phyloP scores from a whole-genome alignment of 2,113 vertebrate species.

The Rhinogobius similis region DNA sequence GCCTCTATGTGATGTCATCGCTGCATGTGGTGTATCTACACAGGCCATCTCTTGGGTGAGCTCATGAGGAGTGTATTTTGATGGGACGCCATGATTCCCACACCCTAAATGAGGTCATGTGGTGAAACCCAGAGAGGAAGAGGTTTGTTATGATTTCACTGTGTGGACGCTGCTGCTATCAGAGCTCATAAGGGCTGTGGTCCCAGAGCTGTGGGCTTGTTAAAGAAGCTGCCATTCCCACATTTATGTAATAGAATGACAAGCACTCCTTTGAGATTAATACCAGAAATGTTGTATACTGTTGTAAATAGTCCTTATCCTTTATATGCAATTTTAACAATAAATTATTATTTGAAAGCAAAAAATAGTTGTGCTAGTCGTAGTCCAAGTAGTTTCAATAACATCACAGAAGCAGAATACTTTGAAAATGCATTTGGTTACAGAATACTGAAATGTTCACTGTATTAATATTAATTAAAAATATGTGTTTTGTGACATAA shows the following conservation, averaged over 20 bases:
- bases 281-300: background rate
- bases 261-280: slow-evolving; percentile 37
- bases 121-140: slow-evolving; percentile 58
- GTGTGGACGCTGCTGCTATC: slow-evolving; percentile 53
- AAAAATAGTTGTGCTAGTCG: background rate
- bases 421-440: no score
- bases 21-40: slow-evolving; percentile 52
- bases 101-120: slow-evolving; percentile 74
- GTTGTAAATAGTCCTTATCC: no score
- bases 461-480: no score
- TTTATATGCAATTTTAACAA: no score
- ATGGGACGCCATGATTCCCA: slow-evolving; percentile 64
- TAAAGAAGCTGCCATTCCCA: slow-evolving; percentile 46
- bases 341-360: background rate
- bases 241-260: slow-evolving; percentile 42
- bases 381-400: background rate
- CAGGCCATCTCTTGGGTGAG: slow-evolving; percentile 61
- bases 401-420: background rate
- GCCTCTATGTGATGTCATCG: slow-evolving; percentile 51
- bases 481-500: no score
- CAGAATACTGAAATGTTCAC: no score
- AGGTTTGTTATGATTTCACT: slow-evolving; percentile 65
- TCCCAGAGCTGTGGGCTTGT: slow-evolving; percentile 29
- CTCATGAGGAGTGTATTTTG: slow-evolving; percentile 70
- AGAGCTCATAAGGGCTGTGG: slow-evolving; percentile 36